Conservation (phyloP, 2,113 vertebrate species). For the Cynopterus brachyotis region DNA sequence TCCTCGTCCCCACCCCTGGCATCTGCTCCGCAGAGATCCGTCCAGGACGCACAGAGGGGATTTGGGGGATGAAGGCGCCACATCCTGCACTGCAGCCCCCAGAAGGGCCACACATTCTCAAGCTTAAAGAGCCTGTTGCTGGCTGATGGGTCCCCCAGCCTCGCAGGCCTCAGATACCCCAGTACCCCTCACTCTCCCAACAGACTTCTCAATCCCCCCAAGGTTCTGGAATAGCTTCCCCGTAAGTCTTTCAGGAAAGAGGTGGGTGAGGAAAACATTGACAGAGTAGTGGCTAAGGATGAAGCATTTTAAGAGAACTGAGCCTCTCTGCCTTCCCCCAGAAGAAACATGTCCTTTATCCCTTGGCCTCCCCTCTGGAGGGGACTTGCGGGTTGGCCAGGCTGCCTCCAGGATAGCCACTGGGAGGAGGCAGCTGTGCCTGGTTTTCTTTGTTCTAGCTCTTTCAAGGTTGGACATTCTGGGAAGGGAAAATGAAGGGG, state of each 20-base stretch:
- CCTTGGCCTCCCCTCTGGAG: slow-evolving; percentile 53
- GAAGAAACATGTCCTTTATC: slow-evolving; percentile 78
- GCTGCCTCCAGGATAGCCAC: slow-evolving; percentile 14
- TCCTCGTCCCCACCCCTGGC: slow-evolving; percentile 73
- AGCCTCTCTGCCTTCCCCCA: slow-evolving; percentile 68
- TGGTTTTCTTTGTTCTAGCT: background rate
- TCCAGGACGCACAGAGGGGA: background rate
- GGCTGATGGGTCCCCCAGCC: slow-evolving; percentile 62
- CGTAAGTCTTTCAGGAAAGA: slow-evolving; percentile 49
- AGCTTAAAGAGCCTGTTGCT: slow-evolving; percentile 69
- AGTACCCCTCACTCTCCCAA: slow-evolving; percentile 19
- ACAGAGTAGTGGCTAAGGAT: slow-evolving; percentile 69
- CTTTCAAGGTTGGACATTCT: slow-evolving; percentile 46
- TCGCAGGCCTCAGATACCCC: background rate
- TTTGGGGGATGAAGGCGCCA: background rate
- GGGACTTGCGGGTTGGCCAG: slow-evolving; percentile 31
- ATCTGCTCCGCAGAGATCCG: slow-evolving; percentile 77
- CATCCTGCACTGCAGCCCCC: slow-evolving; percentile 80
- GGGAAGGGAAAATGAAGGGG: background rate
- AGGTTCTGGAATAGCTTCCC: slow-evolving; percentile 20
- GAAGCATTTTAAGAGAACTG: slow-evolving; percentile 38
- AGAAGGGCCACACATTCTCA: slow-evolving; percentile 86
- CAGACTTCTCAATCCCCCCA: slow-evolving; percentile 75
- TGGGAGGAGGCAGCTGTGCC: slow-evolving; percentile 19
- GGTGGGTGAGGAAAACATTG: slow-evolving; percentile 83